Conservation (phyloP, 2,797 vertebrate species). For the Alfaro cultratus region DNA sequence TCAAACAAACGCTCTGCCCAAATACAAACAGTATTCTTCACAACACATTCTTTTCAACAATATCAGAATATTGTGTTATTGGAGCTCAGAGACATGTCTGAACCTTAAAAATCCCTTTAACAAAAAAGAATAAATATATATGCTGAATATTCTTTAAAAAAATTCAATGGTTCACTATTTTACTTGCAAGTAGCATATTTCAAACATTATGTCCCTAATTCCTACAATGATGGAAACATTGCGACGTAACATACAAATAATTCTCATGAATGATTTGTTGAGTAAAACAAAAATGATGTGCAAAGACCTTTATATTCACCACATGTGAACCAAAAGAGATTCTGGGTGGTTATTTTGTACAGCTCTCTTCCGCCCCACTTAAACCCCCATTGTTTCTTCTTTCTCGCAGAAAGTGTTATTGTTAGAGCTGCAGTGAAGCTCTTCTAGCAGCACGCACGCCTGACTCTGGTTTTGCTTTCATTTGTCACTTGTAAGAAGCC, state of each 20-base stretch:
- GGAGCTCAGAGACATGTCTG: no score
- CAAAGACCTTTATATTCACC: neutral
- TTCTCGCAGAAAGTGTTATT: neutral
- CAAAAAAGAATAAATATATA: no score
- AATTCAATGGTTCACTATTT: neutral
- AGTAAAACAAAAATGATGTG: neutral
- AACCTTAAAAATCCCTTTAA: no score
- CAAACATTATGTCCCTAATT: neutral
- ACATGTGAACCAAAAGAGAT: constrained; percentile 5
- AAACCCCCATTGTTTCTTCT: neutral
- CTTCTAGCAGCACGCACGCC: neutral
- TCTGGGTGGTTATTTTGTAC: constrained; percentile 2
- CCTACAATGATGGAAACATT: neutral
- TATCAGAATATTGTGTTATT: neutral
- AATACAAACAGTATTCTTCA: neutral
- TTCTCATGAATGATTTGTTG: neutral
- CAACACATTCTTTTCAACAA: neutral
- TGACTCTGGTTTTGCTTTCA: neutral
- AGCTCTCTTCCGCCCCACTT: neutral
- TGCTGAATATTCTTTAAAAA: no score
- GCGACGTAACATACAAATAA: neutral
- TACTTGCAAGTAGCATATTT: neutral
- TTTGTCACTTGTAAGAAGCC: neutral
- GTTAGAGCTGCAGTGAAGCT: neutral
- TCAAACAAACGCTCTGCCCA: neutral